Base-by-base conservation (phyloP, 2,113 vertebrate genomes). In the Tyrannus savana region DNA sequence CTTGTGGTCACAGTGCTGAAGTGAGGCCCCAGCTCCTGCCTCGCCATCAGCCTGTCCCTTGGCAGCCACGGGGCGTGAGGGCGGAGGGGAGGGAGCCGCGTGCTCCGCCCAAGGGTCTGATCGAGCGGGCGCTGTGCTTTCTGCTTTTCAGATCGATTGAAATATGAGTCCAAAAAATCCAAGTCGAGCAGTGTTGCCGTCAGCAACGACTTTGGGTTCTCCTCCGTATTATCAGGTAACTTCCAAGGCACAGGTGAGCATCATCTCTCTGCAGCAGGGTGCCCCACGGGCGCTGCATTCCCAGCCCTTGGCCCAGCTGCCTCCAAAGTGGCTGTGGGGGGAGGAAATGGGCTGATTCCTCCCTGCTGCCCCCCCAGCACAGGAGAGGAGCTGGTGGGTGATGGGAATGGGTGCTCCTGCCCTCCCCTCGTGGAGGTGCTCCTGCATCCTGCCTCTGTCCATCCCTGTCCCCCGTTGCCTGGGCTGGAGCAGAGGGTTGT, bases 141-240 rank as follows among this genome's bases (percentile, higher is more conserved):
- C 95, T 97, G 91, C 97, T 97, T 98, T 99, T 96, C 98, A 99
- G 99, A 99, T 98, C 99, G 99, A 92, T 97, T 99, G 98, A 99
- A 99, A 98, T 99, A 99, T 24, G 99, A 99, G 96, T 99, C 99
- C 85, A 99, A 99, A 98, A 99, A 99, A 98, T 99, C 98, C 96
- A 99, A 98, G 97, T 98, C 98, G 35, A 97, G 69, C 97, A 98
- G 98, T 41, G 97, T 94, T 90, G 98, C 98, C 18, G 80, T 96
- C 55, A 98, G 96, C 91, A 98, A 91, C 1, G 97, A 98, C 89
- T 94, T 93, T 42, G 85, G 95, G 90, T 96, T 97, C 82, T 95
- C 98, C 56, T 96, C 98, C 0, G 6, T 97, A 19, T 71, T 94
- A 92, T 83, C 98, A 97, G 98, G 98, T 98, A 97, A 97, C n/a